Conservation (phyloP, 2,113 vertebrate species). For the Sorex araneus region DNA sequence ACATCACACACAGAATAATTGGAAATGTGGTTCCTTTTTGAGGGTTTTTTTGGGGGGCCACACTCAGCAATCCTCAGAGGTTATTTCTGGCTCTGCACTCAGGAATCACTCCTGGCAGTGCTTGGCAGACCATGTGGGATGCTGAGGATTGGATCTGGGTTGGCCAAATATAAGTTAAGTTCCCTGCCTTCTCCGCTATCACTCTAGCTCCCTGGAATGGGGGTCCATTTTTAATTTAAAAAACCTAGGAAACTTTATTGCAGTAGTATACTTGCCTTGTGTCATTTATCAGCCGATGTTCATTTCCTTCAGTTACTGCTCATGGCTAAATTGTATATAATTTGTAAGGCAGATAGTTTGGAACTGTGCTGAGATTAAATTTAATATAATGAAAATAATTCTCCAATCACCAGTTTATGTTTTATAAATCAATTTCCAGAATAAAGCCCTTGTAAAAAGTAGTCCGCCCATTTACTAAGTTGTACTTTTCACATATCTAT, state of each 20-base stretch:
- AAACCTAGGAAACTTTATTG: background rate
- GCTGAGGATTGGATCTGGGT: too few relatives aligned
- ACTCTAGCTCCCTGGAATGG: too few relatives aligned
- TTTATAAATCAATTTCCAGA: conserved; percentile 21
- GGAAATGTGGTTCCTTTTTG: background rate
- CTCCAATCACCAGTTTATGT: background rate
- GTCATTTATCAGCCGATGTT: background rate
- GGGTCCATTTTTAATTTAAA: background rate
- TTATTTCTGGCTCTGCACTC: too few relatives aligned
- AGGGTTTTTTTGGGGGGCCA: too few relatives aligned
- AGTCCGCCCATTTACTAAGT: background rate
- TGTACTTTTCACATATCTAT: background rate
- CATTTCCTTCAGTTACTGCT: background rate
- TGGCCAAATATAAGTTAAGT: too few relatives aligned
- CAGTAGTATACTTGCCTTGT: background rate
- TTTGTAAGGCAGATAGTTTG: background rate
- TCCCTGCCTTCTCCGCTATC: too few relatives aligned
- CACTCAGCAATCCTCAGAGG: too few relatives aligned
- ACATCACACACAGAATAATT: background rate
- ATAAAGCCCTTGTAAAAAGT: conserved; percentile 2
- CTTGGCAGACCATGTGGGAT: too few relatives aligned
- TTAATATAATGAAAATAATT: background rate
- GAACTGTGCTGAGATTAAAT: background rate
- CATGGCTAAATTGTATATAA: background rate
- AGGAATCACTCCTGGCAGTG: too few relatives aligned